Evolutionary conservation across 2,113 vertebrate species (phyloP).

Genomic region (Peromyscus polionotus): DNA sequence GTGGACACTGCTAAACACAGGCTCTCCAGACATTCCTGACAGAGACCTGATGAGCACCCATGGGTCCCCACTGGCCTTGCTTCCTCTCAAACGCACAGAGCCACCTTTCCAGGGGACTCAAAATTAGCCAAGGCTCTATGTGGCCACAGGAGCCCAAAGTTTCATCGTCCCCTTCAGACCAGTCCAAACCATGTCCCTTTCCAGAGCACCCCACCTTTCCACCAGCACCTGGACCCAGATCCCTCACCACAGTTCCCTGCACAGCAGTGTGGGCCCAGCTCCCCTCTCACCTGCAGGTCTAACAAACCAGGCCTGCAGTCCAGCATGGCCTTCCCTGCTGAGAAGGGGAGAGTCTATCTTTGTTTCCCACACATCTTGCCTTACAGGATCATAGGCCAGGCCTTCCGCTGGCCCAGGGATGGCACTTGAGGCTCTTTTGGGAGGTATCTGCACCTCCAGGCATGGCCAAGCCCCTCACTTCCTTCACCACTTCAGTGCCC

Average conservation of each 20-base stretch:
- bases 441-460: not conserved
- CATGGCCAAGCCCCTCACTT: not conserved
- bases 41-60: not conserved
- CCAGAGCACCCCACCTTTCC: not conserved
- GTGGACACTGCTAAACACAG: not conserved
- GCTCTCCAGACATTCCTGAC: not conserved
- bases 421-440: not conserved
- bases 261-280: not conserved
- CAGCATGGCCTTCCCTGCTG: not conserved
- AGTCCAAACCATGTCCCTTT: not conserved
- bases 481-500: not conserved
- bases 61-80: not conserved
- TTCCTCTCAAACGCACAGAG: not conserved
- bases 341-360: not conserved
- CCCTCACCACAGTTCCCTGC: too few relatives aligned
- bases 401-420: not conserved
- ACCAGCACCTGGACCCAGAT: not conserved
- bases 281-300: too few relatives aligned
- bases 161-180: not conserved
- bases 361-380: not conserved
- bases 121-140: not conserved
- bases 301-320: not conserved
- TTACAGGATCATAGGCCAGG: not conserved
- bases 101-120: not conserved
- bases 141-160: not conserved